A percentile compares a stretch with the other conserved stretches of the same genome.
These are phyloP conservation scores for Bombus fervidus DNA, from an alignment of 1,140 invertebrate species.

Conservation along the genomic window DNA sequence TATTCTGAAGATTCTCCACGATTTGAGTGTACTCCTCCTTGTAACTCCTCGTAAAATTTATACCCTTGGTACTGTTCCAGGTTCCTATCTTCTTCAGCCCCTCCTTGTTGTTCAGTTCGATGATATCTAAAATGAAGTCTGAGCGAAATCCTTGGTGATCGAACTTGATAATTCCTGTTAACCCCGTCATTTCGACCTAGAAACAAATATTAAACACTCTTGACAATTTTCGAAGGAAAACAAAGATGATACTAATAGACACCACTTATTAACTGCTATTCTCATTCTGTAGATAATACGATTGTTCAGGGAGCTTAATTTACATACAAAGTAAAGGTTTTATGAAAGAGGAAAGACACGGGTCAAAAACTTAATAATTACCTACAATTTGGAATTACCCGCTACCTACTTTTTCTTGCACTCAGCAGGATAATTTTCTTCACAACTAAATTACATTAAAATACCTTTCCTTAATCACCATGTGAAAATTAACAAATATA, in stretches of 20 bases:
- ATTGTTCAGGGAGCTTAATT: too few relatives aligned
- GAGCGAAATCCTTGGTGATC: slow-evolving; percentile 96
- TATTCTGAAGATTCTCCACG: slow-evolving; percentile 94
- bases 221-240: background rate
- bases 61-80: slow-evolving; percentile 94
- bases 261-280: too few relatives aligned
- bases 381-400: too few relatives aligned
- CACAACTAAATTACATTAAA: too few relatives aligned
- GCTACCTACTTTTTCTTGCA: too few relatives aligned
- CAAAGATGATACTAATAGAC: background rate
- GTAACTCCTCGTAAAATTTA: slow-evolving; percentile 95
- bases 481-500: background rate
- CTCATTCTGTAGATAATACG: too few relatives aligned
- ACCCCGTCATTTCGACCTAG: slow-evolving; percentile 94
- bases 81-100: slow-evolving; percentile 92
- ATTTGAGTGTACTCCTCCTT: slow-evolving; percentile 92
- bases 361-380: too few relatives aligned
- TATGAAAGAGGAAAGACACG: too few relatives aligned
- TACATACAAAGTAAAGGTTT: too few relatives aligned
- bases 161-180: slow-evolving; percentile 97
- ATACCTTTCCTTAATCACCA: background rate
- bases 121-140: slow-evolving; percentile 94
- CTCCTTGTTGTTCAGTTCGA: slow-evolving; percentile 91
- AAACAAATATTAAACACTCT: background rate
- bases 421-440: too few relatives aligned